A percentile compares a stretch with the other conserved stretches of the same genome.
Conservation (phyloP, 2,113 vertebrate species). For the Pelecanoides urinatrix region DNA sequence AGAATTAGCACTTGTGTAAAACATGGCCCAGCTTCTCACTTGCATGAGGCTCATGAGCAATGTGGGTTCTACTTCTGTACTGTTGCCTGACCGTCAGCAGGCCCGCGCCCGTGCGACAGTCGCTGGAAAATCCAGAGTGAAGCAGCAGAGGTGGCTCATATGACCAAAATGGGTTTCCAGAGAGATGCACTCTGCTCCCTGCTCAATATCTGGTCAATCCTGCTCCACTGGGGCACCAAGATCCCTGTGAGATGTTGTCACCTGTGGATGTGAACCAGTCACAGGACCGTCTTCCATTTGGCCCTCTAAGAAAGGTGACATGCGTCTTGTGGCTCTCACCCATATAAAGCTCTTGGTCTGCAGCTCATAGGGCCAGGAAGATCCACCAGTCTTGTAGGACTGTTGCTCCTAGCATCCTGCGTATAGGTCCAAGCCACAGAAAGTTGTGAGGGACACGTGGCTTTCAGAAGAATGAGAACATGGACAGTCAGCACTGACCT, state of each 20-base stretch:
- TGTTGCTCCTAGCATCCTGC: background rate
- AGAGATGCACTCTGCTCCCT: background rate
- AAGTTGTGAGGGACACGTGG: background rate
- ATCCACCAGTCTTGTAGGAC: background rate
- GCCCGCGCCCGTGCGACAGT: fast-evolving
- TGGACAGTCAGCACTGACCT: background rate
- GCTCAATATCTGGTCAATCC: background rate
- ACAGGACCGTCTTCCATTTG: background rate
- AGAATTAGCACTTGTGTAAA: background rate
- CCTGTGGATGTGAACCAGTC: background rate
- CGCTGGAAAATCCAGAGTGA: background rate
- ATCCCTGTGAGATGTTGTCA: background rate
- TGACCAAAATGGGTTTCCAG: background rate
- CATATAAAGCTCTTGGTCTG: background rate
- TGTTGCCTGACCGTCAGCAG: background rate
- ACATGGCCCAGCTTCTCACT: background rate
- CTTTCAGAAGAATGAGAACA: background rate
- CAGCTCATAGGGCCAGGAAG: background rate
- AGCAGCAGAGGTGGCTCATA: background rate
- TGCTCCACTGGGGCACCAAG: background rate
- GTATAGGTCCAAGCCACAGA: background rate
- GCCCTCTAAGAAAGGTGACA: background rate
- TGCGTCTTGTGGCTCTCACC: background rate
- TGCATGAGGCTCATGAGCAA: background rate
- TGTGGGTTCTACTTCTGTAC: background rate